Conservation (phyloP, 1,140 invertebrate species). For the Dreissena rostriformis region DNA sequence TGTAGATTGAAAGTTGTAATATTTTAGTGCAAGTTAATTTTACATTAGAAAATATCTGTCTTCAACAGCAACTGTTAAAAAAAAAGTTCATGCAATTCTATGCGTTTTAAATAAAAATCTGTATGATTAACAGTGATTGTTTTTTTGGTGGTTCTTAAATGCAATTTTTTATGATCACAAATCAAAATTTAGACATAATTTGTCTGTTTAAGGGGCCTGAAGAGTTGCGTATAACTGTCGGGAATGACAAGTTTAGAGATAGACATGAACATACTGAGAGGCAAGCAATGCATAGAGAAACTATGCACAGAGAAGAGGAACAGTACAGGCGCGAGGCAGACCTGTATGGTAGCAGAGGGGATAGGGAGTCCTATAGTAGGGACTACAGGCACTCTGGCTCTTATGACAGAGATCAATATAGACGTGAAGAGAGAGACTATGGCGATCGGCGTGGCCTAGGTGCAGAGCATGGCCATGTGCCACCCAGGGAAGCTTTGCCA, state of each 20-base stretch:
- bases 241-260: constrained; percentile 70
- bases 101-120: too few species aligned
- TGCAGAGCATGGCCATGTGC: constrained; percentile 3
- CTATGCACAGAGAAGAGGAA: constrained; percentile 21
- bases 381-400: constrained; percentile 7
- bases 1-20: too few species aligned
- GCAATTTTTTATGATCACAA: too few species aligned
- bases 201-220: constrained; percentile 52
- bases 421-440: constrained; percentile 51
- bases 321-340: constrained; percentile 41
- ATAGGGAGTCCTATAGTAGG: constrained; percentile 19
- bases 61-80: too few species aligned
- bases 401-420: constrained; percentile 36
- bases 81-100: too few species aligned
- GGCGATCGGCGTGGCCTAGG: constrained; percentile 47
- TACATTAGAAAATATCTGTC: too few species aligned
- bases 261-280: constrained; percentile 3
- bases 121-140: too few species aligned
- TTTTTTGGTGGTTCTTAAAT: too few species aligned
- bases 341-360: constrained; percentile 37
- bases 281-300: constrained; percentile 1
- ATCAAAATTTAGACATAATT: too few species aligned
- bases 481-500: not conserved
- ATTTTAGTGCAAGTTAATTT: too few species aligned
- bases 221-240: constrained; percentile 75